phyloP scores from a whole-genome alignment of 2,113 vertebrate genomes.

The Hemichromis elongatus region DNA sequence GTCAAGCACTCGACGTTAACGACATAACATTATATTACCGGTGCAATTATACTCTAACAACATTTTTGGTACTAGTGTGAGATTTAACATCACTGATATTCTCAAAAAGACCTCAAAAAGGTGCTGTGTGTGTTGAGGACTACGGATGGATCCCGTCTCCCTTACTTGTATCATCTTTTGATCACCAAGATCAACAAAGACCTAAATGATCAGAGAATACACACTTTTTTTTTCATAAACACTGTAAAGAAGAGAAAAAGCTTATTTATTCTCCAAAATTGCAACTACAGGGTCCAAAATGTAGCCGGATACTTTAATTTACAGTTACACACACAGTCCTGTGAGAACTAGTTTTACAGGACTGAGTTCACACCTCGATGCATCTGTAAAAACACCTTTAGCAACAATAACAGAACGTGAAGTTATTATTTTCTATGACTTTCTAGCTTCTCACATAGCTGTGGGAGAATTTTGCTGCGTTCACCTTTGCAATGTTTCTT shows the following conservation, averaged over 20 bases:
- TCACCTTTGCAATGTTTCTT: no score
- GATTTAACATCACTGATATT: neutral
- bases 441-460: no score
- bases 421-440: no score
- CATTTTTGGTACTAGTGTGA: neutral
- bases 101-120: neutral
- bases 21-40: neutral
- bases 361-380: neutral
- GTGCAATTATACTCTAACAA: neutral
- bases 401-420: no score
- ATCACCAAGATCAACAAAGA: neutral
- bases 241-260: neutral
- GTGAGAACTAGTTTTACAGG: neutral
- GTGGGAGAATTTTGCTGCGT: no score
- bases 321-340: neutral
- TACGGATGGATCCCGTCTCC: neutral
- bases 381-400: no score
- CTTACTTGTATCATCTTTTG: neutral
- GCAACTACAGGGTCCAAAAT: neutral
- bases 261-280: neutral
- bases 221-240: no score
- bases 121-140: neutral
- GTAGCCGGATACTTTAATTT: neutral
- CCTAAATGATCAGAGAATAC: neutral
- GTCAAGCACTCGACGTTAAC: neutral